A percentile compares a stretch with the other conserved stretches of the same genome.
These are phyloP conservation scores for Cichladusa arquata DNA, from an alignment of 2,113 vertebrate genomes.

Conservation along the genomic window DNA sequence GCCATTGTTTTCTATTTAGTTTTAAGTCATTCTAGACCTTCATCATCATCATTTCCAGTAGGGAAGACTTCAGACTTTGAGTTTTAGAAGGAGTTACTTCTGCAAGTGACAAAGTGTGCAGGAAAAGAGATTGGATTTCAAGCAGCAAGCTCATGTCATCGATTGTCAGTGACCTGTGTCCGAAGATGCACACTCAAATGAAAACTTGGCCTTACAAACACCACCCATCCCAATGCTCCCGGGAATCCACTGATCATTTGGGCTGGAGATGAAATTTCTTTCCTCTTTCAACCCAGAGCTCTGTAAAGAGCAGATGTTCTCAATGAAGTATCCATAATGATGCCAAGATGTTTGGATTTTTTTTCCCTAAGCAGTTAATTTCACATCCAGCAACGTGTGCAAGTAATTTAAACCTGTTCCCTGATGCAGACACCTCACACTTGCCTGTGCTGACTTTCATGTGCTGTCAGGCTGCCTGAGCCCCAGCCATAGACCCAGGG, in stretches of 20 bases:
- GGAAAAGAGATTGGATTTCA: rapidly evolving
- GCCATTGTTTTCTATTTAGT: background rate
- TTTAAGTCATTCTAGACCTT: background rate
- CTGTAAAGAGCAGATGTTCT: conserved; percentile 37
- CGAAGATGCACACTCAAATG: background rate
- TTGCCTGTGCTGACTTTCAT: background rate
- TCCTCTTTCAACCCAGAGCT: background rate
- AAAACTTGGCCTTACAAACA: background rate
- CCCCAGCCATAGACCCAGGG: background rate
- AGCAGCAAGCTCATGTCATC: background rate
- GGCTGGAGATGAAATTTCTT: background rate
- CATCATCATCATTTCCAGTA: background rate
- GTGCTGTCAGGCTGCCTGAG: background rate
- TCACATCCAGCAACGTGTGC: background rate
- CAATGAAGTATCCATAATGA: background rate
- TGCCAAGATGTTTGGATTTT: background rate
- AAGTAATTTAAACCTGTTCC: background rate
- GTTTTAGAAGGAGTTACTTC: background rate
- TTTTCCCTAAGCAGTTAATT: background rate
- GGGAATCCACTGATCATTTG: background rate
- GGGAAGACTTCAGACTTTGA: background rate
- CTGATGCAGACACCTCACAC: background rate
- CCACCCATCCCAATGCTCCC: background rate
- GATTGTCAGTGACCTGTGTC: background rate
- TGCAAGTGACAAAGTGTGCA: background rate